A percentile compares a stretch with the other conserved stretches of the same genome.
Conservation (phyloP, 2,113 vertebrate genomes). For the Rousettus leschenaultii region DNA sequence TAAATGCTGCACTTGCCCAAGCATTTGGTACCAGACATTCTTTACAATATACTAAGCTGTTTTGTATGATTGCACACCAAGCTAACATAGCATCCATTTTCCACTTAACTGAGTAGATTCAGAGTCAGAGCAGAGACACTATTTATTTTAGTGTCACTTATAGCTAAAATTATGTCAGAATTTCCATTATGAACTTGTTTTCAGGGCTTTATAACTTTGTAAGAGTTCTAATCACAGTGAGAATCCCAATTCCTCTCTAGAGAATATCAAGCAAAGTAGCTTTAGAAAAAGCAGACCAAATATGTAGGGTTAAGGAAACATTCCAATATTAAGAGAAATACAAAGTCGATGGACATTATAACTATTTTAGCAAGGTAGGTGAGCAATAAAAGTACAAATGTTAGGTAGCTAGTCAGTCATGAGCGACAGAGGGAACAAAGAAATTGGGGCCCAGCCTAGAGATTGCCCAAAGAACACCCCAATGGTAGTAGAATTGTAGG, state of each 20-base stretch:
- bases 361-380: not conserved
- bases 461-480: no score
- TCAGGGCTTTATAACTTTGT: not conserved
- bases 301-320: not conserved
- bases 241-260: slow-evolving; percentile 1
- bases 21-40: not conserved
- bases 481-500: no score
- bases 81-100: slow-evolving; percentile 32
- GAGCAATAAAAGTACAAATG: not conserved
- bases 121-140: not conserved
- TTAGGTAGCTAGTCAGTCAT: no score
- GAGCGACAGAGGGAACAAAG: no score
- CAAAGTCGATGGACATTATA: not conserved
- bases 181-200: slow-evolving; percentile 9
- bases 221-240: not conserved
- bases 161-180: not conserved
- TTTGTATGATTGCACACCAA: not conserved
- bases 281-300: not conserved
- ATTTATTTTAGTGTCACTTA: slow-evolving; percentile 16
- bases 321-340: not conserved
- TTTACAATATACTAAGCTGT: slow-evolving; percentile 46
- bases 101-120: not conserved
- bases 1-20: not conserved
- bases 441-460: no score
- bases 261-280: not conserved